Evolutionary conservation across 1,140 invertebrate genomes (phyloP).

Genomic region (Ericerus pela): DNA sequence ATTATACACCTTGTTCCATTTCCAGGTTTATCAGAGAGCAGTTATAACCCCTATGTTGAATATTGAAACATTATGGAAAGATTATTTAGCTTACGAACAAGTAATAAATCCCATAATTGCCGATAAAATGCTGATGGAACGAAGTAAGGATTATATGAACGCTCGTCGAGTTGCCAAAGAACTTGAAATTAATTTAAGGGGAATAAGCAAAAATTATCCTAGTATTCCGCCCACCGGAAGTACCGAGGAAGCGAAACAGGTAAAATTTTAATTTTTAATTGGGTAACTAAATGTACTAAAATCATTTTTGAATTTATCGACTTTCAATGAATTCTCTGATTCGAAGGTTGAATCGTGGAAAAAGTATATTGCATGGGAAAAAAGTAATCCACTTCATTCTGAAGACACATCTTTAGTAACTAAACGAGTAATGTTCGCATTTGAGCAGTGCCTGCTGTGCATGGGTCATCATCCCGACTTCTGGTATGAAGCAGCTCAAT

Average conservation of each 20-base stretch:
- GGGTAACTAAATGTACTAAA: not conserved
- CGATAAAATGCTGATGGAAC: slow-evolving; percentile 81
- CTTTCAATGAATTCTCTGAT: slow-evolving; percentile 4
- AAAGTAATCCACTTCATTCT: slow-evolving; percentile 84
- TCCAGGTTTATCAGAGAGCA: slow-evolving; percentile 78
- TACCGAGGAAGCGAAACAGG: slow-evolving; percentile 86
- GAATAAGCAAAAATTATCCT: slow-evolving; percentile 84
- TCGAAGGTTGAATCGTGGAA: slow-evolving; percentile 93
- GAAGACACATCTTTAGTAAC: slow-evolving; percentile 90
- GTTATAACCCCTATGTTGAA: slow-evolving; percentile 95
- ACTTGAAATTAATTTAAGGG: slow-evolving; percentile 84
- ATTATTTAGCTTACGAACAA: slow-evolving; percentile 83
- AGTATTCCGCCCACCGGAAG: slow-evolving; percentile 83
- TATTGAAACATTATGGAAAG: slow-evolving; percentile 93
- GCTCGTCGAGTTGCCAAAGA: slow-evolving; percentile 91
- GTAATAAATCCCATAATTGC: slow-evolving; percentile 94
- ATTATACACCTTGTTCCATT: slow-evolving; percentile 11
- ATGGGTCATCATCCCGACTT: slow-evolving; percentile 95
- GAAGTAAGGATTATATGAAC: slow-evolving; percentile 94
- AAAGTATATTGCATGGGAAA: slow-evolving; percentile 96
- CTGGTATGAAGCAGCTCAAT: slow-evolving; percentile 96
- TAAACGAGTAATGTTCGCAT: slow-evolving; percentile 92
- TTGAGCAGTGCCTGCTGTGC: slow-evolving; percentile 92
- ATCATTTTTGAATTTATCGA: not conserved
- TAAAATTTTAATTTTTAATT: slow-evolving; percentile 28